These are phyloP conservation scores for Anolis apletophallus DNA, from an alignment of 2,797 vertebrate genomes.

Conservation along the genomic window DNA sequence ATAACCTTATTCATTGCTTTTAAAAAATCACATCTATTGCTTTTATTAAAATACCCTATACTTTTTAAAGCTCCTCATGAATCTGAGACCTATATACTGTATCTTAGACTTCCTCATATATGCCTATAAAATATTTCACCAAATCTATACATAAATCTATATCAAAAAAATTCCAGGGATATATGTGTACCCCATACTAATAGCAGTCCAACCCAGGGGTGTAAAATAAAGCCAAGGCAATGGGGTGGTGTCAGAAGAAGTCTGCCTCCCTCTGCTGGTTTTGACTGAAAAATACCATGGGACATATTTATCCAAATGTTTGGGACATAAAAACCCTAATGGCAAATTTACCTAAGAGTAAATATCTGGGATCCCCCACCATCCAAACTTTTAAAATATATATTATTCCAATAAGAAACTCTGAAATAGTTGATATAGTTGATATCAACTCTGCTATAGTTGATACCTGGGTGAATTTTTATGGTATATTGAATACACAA, in stretches of 20 bases:
- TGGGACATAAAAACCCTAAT: neutral
- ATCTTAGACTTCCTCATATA: neutral
- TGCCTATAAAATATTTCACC: neutral
- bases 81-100: too few relatives aligned
- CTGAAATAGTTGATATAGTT: too few relatives aligned
- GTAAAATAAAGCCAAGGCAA: neutral
- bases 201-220: neutral
- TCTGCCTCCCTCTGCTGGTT: neutral
- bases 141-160: neutral
- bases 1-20: neutral
- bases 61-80: neutral
- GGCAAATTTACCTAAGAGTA: neutral
- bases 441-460: too few relatives aligned
- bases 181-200: neutral
- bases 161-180: neutral
- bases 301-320: neutral
- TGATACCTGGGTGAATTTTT: neutral
- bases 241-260: neutral
- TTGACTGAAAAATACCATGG: neutral
- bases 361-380: neutral
- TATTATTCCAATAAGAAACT: neutral
- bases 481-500: neutral
- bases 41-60: slow-evolving; percentile 6
- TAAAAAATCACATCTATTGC: neutral
- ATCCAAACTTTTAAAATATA: neutral